phyloP scores from a whole-genome alignment of 2,888 invertebrate species.

The Tupiocoris notatus region DNA sequence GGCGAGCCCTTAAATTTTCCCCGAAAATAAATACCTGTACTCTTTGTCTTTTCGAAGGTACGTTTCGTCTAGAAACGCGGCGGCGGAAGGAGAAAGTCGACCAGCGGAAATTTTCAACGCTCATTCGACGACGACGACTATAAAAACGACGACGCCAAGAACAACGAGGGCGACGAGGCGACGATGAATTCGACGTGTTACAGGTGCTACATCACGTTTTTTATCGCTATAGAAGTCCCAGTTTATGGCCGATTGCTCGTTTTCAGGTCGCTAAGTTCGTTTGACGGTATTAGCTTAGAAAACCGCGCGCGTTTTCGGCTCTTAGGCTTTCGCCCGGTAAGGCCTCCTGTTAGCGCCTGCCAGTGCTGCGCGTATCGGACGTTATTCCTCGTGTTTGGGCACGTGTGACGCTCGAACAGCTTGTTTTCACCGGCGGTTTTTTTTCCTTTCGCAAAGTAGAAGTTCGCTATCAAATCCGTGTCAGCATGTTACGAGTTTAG shows the following conservation, averaged over 20 bases:
- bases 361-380: neutral
- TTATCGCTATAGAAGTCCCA: too few species aligned
- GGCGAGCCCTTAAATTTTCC: too few species aligned
- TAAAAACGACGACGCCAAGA: neutral
- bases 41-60: neutral
- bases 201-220: conserved; percentile 63
- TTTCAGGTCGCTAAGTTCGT: too few species aligned
- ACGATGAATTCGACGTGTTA: conserved; percentile 56
- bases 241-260: too few species aligned
- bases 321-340: neutral
- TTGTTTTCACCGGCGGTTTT: too few species aligned
- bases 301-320: too few species aligned
- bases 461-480: too few species aligned
- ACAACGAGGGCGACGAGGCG: neutral
- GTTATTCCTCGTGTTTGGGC: neutral
- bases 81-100: neutral
- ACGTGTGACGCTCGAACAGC: neutral
- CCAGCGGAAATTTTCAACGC: neutral
- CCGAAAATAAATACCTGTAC: too few species aligned
- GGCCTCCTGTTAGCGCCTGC: neutral
- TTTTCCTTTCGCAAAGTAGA: too few species aligned
- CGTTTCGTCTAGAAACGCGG: neutral
- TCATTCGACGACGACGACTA: neutral
- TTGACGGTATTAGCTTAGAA: too few species aligned
- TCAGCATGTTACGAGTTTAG: too few species aligned